Percentiles rank a stretch among this genome's conserved stretches.
Conservation (phyloP, 2,888 invertebrate genomes). For the Cheilosia variabilis region DNA sequence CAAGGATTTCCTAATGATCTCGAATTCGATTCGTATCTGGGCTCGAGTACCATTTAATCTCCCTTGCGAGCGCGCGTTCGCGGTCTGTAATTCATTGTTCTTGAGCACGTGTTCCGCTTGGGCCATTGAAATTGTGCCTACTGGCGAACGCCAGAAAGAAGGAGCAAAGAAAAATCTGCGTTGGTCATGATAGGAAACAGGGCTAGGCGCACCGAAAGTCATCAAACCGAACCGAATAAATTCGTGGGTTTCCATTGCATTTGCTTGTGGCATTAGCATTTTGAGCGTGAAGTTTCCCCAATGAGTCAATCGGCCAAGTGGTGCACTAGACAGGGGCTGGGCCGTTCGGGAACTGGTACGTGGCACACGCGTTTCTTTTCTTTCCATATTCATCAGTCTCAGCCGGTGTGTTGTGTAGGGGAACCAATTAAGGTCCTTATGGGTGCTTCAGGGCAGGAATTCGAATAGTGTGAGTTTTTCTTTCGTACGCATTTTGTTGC, state of each 20-base stretch:
- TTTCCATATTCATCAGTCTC: conserved; percentile 59
- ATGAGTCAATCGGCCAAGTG: conserved; percentile 61
- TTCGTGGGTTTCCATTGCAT: conserved; percentile 53
- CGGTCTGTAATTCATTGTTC: conserved; percentile 74
- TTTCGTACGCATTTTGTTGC: conserved; percentile 21
- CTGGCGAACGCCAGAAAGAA: conserved; percentile 17
- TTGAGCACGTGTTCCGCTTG: conserved; percentile 66
- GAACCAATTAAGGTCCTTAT: conserved; percentile 71
- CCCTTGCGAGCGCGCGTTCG: conserved; percentile 51
- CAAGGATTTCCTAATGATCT: conserved; percentile 77
- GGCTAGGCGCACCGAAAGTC: conserved; percentile 36
- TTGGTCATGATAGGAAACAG: conserved; percentile 45
- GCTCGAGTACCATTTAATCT: conserved; percentile 67
- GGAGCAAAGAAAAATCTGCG: conserved; percentile 58
- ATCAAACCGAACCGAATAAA: conserved; percentile 57
- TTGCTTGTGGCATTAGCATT: conserved; percentile 56
- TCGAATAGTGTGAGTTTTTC: conserved; percentile 41
- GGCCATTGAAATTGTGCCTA: conserved; percentile 54
- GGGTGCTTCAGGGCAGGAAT: conserved; percentile 56
- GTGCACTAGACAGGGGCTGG: conserved; percentile 17
- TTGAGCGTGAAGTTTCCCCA: conserved; percentile 74
- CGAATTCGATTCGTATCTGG: conserved; percentile 73
- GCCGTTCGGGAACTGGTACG: conserved; percentile 24
- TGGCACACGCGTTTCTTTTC: conserved; percentile 63
- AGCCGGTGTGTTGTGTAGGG: conserved; percentile 57